A percentile compares a stretch with the other conserved stretches of the same genome.
phyloP scores from a whole-genome alignment of 2,113 vertebrate genomes.

The Terrapene triunguis region DNA sequence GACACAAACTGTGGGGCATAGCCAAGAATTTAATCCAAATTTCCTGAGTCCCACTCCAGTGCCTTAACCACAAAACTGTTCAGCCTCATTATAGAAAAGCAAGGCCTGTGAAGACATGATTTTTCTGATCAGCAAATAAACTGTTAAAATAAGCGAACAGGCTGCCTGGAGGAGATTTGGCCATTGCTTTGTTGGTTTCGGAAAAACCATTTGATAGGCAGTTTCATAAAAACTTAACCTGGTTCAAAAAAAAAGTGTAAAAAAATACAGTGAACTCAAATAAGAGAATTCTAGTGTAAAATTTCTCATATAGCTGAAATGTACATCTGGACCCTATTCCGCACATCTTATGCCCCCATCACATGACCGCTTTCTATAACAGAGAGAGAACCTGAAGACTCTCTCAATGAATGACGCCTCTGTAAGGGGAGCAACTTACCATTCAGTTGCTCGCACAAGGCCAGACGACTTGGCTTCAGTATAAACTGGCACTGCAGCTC shows the following conservation, averaged over 20 bases:
- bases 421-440: constrained; percentile 77
- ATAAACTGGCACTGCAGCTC: constrained; percentile 96
- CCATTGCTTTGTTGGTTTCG: constrained; percentile 1
- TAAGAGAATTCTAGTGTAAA: neutral
- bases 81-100: neutral
- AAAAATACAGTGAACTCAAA: neutral
- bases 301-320: neutral
- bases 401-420: neutral
- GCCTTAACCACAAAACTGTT: accelerated
- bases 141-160: neutral
- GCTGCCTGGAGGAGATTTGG: neutral
- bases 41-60: neutral
- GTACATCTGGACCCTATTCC: neutral
- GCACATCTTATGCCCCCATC: neutral
- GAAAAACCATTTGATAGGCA: constrained; percentile 34
- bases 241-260: neutral
- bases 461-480: constrained; percentile 87
- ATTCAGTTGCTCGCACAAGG: constrained; percentile 74
- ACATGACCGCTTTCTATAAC: neutral
- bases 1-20: neutral
- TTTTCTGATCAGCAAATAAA: neutral
- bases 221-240: constrained; percentile 45
- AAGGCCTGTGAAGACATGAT: neutral
- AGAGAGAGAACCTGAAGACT: neutral
- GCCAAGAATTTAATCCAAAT: neutral